Percentiles rank a stretch among this genome's conserved stretches.
Evolutionary conservation across 2,113 vertebrate genomes (phyloP).

Genomic region (Bathybates hornii): DNA sequence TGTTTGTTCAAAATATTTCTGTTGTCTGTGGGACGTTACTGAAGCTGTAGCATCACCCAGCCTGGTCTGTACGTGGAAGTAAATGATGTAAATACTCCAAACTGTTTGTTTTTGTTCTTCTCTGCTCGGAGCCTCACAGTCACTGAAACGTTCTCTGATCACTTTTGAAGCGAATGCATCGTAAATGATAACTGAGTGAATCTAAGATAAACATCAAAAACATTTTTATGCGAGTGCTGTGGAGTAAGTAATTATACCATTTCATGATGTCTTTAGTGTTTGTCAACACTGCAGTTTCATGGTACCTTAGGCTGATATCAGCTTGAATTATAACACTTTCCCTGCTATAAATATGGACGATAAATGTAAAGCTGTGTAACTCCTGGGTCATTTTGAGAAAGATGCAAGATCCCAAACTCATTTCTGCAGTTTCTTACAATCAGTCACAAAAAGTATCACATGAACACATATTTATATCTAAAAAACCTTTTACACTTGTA

Average conservation of each 20-base stretch:
- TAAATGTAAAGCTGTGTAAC: neutral
- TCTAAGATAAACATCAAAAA: neutral
- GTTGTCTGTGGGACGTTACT: neutral
- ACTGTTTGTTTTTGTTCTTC: neutral
- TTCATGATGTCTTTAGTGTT: neutral
- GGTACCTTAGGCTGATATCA: neutral
- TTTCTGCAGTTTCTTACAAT: neutral
- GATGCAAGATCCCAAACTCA: neutral
- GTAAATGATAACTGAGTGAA: neutral
- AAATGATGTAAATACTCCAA: neutral
- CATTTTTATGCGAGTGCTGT: neutral
- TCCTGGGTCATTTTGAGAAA: neutral
- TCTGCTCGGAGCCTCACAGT: neutral
- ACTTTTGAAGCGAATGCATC: neutral
- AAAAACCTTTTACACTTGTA: neutral
- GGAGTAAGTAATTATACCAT: neutral
- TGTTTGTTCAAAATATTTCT: neutral
- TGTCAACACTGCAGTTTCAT: neutral
- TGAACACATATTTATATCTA: neutral
- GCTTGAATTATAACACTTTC: neutral
- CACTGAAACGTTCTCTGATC: neutral
- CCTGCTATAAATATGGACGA: neutral
- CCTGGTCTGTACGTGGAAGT: accelerated
- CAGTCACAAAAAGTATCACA: neutral
- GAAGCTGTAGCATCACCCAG: neutral